Evolutionary conservation across 2,113 vertebrate genomes (phyloP), one percentile per base, ranked within the genome.

Genomic region (Oryzias woworae): DNA sequence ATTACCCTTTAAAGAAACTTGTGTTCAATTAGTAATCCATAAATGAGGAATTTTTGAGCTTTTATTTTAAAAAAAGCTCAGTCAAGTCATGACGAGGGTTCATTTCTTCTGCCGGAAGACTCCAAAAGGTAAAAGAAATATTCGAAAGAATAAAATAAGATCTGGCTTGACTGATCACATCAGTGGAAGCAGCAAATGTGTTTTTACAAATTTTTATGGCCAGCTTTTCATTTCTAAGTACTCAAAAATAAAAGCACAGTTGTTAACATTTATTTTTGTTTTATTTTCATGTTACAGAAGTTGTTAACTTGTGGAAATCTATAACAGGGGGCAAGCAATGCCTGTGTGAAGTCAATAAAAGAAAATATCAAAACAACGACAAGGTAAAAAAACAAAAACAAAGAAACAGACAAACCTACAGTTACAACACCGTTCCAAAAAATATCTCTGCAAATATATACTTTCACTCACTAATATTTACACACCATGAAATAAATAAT

Each of bases 401-500:
- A 91, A 89, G 20, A 20, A 20, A 20, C 20, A 20, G 20, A 20
- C 20, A 91, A 90, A 83, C 85, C 87, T 91, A 92, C 92, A 93
- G 90, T 88, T 87, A 90, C 74, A 90, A 92, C 92, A 93, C 90
- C 92, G 91, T 88, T 89, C 87, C 36, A 90, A 65, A 73, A 36
- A 64, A 66, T 62, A 63, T 86, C 88, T 93, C 86, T 63, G 92
- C 88, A 94, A 94, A 95, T 95, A 95, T 94, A 95, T 93, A 94
- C 89, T 93, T 92, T 95, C 89, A 87, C 82, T 88, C 80, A 83
- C 94, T 95, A 94, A 94, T 94, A 96, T 95, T 86, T 94, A 95
- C 94, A 95, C 89, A 89, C 87, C 79, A 88, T 90, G 84, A 94
- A 95, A 96, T 96, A 96, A 96, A 96, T 96, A 95, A 93, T 94